Percentiles rank a stretch among this genome's conserved stretches.
Evolutionary conservation across 2,797 vertebrate species (phyloP).

Genomic region (Xyrichtys novacula): DNA sequence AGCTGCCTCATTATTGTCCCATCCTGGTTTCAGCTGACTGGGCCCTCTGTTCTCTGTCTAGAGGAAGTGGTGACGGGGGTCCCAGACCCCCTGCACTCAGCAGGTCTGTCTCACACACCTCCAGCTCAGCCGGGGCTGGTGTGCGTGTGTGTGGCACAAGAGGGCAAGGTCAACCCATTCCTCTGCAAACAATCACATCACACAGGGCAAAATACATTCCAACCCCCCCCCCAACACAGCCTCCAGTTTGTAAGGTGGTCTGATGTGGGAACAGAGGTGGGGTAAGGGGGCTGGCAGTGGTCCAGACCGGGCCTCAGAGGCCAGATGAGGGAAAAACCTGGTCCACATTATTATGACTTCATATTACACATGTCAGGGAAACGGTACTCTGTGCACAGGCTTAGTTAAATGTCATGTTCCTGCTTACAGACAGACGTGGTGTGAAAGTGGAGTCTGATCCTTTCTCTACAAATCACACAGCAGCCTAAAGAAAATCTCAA

Average conservation of each 20-base stretch:
- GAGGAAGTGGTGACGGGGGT: conserved; percentile 83
- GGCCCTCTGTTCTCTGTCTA: conserved; percentile 81
- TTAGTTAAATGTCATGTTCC: conserved; percentile 20
- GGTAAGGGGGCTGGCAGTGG: conserved; percentile 60
- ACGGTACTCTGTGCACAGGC: conserved; percentile 36
- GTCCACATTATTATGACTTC: conserved; percentile 74
- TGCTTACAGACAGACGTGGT: conserved; percentile 12
- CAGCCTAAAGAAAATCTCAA: background rate
- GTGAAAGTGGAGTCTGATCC: conserved; percentile 7
- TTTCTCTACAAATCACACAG: conserved; percentile 16
- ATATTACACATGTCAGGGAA: conserved; percentile 63
- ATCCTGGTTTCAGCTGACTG: conserved; percentile 79
- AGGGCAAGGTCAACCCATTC: conserved; percentile 84
- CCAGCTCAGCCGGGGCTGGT: conserved; percentile 56
- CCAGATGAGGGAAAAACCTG: conserved; percentile 76
- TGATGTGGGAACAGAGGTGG: conserved; percentile 75
- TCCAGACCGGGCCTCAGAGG: conserved; percentile 70
- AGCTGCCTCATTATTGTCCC: conserved; percentile 79
- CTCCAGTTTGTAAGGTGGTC: conserved; percentile 76
- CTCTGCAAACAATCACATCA: conserved; percentile 87
- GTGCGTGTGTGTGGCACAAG: conserved; percentile 77
- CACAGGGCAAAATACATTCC: conserved; percentile 85
- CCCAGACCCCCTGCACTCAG: conserved; percentile 84
- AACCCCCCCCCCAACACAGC: conserved; percentile 56
- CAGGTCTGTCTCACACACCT: conserved; percentile 83